A percentile compares a stretch with the other conserved stretches of the same genome.
phyloP scores from a whole-genome alignment of 2,113 vertebrate genomes.

The Emydura subglobosa region DNA sequence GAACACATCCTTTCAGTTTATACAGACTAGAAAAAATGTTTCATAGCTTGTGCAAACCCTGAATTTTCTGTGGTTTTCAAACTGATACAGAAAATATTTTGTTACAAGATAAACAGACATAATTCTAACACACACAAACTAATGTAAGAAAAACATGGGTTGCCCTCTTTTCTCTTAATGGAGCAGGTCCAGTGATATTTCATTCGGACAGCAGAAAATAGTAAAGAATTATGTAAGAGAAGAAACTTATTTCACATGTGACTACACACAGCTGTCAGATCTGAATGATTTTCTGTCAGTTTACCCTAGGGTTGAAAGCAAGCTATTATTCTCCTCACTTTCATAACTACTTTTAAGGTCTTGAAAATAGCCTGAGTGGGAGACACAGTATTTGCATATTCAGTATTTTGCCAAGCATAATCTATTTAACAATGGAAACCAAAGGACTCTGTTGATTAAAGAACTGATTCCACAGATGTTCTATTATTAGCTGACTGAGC shows the following conservation, averaged over 20 bases:
- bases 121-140: not conserved
- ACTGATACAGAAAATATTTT: not conserved
- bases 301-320: slow-evolving; percentile 42
- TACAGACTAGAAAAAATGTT: not conserved
- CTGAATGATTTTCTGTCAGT: slow-evolving; percentile 13
- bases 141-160: not conserved
- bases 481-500: slow-evolving; percentile 56
- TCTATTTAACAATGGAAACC: slow-evolving; percentile 58
- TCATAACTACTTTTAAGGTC: slow-evolving; percentile 45
- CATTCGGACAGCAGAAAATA: not conserved
- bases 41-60: not conserved
- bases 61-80: not conserved
- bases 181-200: not conserved
- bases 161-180: not conserved
- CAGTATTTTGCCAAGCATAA: slow-evolving; percentile 48
- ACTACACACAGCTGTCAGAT: slow-evolving; percentile 15
- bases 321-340: slow-evolving; percentile 46
- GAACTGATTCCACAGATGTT: slow-evolving; percentile 33
- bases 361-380: slow-evolving; percentile 67
- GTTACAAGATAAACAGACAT: not conserved
- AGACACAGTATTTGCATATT: slow-evolving; percentile 66
- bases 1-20: not conserved
- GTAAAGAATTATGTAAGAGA: slow-evolving; percentile 8
- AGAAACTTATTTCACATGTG: not conserved
- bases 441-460: slow-evolving; percentile 56